Evolutionary conservation across 2,113 vertebrate species (phyloP).

Genomic region (Phyllopteryx taeniolatus): DNA sequence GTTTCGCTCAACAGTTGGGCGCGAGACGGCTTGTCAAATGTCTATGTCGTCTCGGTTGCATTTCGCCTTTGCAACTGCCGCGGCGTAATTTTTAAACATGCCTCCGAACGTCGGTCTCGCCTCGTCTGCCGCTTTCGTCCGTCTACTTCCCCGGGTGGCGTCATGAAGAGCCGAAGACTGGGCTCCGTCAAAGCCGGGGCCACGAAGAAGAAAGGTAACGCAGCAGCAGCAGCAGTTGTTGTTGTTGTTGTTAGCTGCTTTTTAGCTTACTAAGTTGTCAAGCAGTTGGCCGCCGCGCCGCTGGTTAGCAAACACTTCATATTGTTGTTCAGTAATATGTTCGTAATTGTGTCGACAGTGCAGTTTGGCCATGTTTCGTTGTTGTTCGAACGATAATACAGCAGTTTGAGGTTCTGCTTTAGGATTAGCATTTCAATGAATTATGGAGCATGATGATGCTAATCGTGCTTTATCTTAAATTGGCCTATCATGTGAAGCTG

Average conservation of each 20-base stretch:
- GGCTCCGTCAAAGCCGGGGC: constrained; percentile 46
- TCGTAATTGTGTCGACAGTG: not conserved
- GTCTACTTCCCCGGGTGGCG: constrained; percentile 20
- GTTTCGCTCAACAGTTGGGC: constrained; percentile 43
- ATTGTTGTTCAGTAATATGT: not conserved
- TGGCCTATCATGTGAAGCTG: not conserved
- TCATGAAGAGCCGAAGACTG: constrained; percentile 70
- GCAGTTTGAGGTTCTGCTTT: not conserved
- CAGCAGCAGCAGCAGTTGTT: not conserved
- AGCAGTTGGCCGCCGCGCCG: constrained; percentile 10
- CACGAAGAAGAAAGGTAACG: constrained; percentile 66
- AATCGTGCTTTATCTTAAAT: not conserved
- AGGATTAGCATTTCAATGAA: not conserved
- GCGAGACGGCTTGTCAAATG: constrained; percentile 29
- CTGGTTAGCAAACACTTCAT: constrained; percentile 20
- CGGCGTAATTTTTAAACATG: constrained; percentile 22
- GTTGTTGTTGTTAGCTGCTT: constrained; percentile 12
- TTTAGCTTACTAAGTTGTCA: constrained; percentile 23
- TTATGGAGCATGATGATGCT: not conserved
- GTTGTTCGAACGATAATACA: not conserved
- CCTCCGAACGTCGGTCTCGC: not conserved
- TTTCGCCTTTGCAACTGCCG: constrained; percentile 13
- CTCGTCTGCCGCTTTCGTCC: not conserved
- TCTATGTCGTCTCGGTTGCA: not conserved
- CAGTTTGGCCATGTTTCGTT: not conserved